Percentiles rank a stretch among this genome's conserved stretches.
Conservation (phyloP, 2,113 vertebrate species). For the Archilochus colubris region DNA sequence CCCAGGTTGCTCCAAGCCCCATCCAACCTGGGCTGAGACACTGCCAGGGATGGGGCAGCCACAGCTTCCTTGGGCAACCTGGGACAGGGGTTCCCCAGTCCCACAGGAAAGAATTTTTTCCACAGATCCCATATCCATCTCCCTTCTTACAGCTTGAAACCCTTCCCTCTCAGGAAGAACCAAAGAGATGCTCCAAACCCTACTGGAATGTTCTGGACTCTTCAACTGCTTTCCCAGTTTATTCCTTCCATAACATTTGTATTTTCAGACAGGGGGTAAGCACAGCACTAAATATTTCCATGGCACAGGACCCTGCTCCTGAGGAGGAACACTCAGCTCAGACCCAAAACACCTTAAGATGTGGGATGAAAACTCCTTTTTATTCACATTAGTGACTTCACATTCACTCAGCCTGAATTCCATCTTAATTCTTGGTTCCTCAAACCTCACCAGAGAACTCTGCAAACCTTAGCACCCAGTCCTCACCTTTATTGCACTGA, state of each 20-base stretch:
- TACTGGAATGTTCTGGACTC: not conserved
- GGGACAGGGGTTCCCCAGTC: too few relatives aligned
- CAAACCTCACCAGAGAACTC: not conserved
- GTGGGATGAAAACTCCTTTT: not conserved
- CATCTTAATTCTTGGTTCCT: not conserved
- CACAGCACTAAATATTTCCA: not conserved
- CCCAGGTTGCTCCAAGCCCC: too few relatives aligned
- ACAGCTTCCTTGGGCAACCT: too few relatives aligned
- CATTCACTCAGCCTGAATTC: not conserved
- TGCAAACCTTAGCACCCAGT: not conserved
- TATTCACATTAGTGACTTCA: not conserved
- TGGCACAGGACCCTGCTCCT: not conserved
- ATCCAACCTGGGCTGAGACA: too few relatives aligned
- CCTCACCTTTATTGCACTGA: not conserved
- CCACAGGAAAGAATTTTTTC: too few relatives aligned
- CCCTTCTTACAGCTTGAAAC: too few relatives aligned
- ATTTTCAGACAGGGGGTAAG: not conserved
- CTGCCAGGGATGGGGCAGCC: too few relatives aligned
- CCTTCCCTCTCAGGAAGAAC: too few relatives aligned
- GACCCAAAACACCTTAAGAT: not conserved
- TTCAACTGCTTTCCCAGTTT: not conserved
- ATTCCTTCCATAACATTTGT: not conserved
- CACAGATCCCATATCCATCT: too few relatives aligned
- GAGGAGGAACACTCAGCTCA: not conserved
- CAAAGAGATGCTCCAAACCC: not conserved